Evolutionary conservation across 1,140 invertebrate species (phyloP), one percentile per base, ranked within the genome.

Genomic region (Cepaea nemoralis): DNA sequence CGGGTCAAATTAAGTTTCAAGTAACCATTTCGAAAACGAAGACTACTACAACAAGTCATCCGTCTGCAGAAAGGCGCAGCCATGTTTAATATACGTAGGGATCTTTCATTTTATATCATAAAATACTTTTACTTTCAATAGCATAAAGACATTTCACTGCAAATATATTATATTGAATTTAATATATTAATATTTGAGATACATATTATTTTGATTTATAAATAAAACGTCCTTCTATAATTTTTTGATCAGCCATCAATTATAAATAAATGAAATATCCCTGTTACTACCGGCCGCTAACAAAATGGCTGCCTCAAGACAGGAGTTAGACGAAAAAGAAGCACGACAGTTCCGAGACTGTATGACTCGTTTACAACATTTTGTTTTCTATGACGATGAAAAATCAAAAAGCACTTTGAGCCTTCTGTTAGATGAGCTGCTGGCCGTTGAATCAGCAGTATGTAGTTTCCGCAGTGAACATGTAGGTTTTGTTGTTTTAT

Each of bases 371-470:
- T 77, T 89, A 55, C 79, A 82, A 16, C 82, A 63, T 45, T 88
- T 86, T 83, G 35, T 76, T 33, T 86, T 85, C 48, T 82, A 75
- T 75, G 87, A 86, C 24, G 88, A 89, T 67, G 87, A 88, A 35
- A 69, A 55, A 39, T 82, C 82, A n/a, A 86, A 83, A 71, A 87
- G 83, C 14, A 87, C 88, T 70, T 59, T 90, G 0, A 89, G 89
- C 81, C 66, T 88, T 45, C 77, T 90, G 24, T 71, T 91, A 35
- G 90, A 91, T 78, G 86, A 91, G 74, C 76, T 90, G 16, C 88
- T 88, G 82, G 86, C 90, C 19, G 84, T 88, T 69, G 88, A 89
- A 78, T 88, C 89, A 42, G 45, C 35, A 48, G 63, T 45, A 10
- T 69, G 40, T 69, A 33, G 14, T 33, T 78, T 78, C 37, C 37